Conservation (phyloP, 2,888 invertebrate species). For the Gymnocheta viridis region DNA sequence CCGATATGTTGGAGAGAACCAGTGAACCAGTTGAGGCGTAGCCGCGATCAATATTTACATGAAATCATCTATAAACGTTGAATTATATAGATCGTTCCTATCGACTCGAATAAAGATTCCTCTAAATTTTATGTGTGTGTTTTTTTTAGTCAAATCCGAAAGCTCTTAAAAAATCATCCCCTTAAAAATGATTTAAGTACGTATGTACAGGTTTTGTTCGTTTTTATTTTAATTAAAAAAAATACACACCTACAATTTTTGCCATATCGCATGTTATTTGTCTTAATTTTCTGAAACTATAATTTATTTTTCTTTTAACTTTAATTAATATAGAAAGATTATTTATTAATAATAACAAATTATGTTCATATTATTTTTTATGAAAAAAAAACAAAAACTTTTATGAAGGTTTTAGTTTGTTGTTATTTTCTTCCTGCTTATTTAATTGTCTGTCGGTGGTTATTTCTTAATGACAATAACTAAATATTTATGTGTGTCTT, state of each 20-base stretch:
- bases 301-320: neutral
- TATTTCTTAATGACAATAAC: slow-evolving; percentile 35
- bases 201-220: too few species aligned
- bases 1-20: too few species aligned
- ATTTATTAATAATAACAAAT: neutral
- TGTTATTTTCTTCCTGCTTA: neutral
- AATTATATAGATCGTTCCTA: too few species aligned
- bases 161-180: too few species aligned
- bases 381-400: neutral
- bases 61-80: too few species aligned
- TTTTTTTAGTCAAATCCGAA: too few species aligned
- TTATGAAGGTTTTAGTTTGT: slow-evolving; percentile 32
- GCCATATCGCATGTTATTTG: neutral
- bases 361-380: neutral
- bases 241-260: neutral
- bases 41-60: too few species aligned
- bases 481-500: slow-evolving; percentile 27
- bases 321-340: neutral
- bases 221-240: neutral
- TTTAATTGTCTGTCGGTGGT: neutral
- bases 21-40: too few species aligned
- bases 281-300: neutral
- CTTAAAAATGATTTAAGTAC: too few species aligned
- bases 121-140: too few species aligned
- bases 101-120: too few species aligned